Base-by-base conservation (phyloP, 1,140 invertebrate species). In the Drosophila pseudoobscura region DNA sequence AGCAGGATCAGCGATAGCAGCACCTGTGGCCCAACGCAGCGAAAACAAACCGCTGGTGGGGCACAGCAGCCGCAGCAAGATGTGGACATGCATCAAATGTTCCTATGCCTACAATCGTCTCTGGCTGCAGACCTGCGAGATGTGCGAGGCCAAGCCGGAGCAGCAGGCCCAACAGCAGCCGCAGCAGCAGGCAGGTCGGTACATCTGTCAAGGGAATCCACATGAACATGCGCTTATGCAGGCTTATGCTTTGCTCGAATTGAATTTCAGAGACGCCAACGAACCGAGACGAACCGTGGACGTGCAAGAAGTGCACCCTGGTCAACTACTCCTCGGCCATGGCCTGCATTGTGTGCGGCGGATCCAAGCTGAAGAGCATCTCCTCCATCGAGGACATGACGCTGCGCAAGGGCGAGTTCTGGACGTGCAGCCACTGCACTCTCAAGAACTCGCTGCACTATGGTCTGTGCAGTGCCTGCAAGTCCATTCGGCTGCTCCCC, bases 11-110 rank as follows among this genome's bases (percentile, higher is more conserved):
- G 58, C n/a, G 39, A 69, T 64, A 59, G 43, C 54, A 41, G 47
- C 57, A 11, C 41, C 45, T 29, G 44, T 20, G 24, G 15, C 9
- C 6, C 56, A 35, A 63, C 92, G 80, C 87, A 65, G 72, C 63
- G 87, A 89, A 71, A 90, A 89, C 75, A 90, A 90, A 62, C 46
- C 66, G 22, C 92, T 75, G 63, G 54, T 71, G 59, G 75, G 63
- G 29, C 78, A 61, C 61, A 83, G 46, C 66, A 70, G 73, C 39
- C 83, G 90, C 63, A 94, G 84, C 57, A 94, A 96, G 66, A 96
- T 96, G 94, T 97, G 96, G 96, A 96, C 95, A 50, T 98, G 96
- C 92, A 93, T 94, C 59, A 95, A 96, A 91, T 98, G 96, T 92
- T 97, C 96, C 79, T 97, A 96, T 92, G 95, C 96, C 50, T 97